Conservation (phyloP, 2,113 vertebrate genomes). For the Collichthys lucidus region DNA sequence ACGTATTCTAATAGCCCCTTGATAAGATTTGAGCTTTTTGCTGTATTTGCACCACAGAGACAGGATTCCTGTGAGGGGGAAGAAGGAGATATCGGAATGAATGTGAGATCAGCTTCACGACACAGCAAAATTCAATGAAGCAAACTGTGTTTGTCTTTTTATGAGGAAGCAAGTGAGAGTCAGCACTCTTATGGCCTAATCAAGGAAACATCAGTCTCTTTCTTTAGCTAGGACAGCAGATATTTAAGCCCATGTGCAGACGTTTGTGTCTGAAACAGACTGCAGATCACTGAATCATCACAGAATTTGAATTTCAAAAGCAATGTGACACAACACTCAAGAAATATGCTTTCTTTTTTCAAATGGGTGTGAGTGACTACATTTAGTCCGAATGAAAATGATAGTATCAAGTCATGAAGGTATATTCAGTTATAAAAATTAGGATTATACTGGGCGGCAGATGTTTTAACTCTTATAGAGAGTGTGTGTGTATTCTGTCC, state of each 20-base stretch:
- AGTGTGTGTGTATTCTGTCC: no score
- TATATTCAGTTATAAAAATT: no score
- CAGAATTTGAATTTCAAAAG: background rate
- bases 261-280: background rate
- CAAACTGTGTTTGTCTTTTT: background rate
- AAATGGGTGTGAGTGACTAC: background rate
- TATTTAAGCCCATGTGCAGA: background rate
- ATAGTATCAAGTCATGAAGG: no score
- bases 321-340: background rate
- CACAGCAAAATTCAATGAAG: background rate
- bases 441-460: no score
- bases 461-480: no score
- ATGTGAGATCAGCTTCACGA: background rate
- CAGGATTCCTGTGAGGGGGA: background rate
- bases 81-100: background rate
- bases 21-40: background rate
- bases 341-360: background rate
- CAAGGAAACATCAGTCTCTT: background rate
- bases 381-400: no score
- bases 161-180: background rate
- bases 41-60: constrained; percentile 1
- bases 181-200: background rate
- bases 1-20: background rate
- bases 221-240: background rate
- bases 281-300: background rate